Evolutionary conservation across 2,797 vertebrate genomes (phyloP).

Genomic region (Rhinogobio ventralis): DNA sequence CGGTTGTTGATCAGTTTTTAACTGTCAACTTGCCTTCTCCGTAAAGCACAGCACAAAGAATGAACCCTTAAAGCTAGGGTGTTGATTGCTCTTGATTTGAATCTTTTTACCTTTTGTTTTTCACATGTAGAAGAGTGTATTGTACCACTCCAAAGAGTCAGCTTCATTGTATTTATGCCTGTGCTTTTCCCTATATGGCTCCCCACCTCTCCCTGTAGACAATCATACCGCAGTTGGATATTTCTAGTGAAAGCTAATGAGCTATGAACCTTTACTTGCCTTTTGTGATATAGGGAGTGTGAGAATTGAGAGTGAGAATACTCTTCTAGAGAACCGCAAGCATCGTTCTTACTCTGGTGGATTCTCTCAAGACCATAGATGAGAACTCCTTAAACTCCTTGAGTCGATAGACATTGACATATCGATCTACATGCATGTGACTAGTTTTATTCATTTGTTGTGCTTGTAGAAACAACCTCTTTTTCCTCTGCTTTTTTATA

Average conservation of each 20-base stretch:
- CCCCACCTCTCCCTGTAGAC: not conserved
- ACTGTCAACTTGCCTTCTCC: not conserved
- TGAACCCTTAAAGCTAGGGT: not conserved
- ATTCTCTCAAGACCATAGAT: slow-evolving; percentile 1
- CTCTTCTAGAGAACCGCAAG: not conserved
- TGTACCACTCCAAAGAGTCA: not conserved
- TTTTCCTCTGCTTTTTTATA: not conserved
- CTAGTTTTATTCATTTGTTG: slow-evolving; percentile 9
- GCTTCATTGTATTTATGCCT: slow-evolving; percentile 12
- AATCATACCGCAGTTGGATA: slow-evolving; percentile 60
- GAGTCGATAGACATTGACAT: slow-evolving; percentile 34
- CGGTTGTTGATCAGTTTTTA: not conserved
- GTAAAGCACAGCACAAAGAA: not conserved
- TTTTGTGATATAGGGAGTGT: slow-evolving; percentile 17
- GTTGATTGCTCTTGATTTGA: not conserved
- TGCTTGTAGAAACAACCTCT: not conserved
- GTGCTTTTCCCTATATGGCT: not conserved
- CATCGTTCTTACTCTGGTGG: not conserved
- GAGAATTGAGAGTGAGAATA: slow-evolving; percentile 38
- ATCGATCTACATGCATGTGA: slow-evolving; percentile 28
- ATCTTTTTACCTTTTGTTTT: not conserved
- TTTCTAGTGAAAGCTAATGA: slow-evolving; percentile 71
- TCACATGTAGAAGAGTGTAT: not conserved
- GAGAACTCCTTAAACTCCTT: not conserved
- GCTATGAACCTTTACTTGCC: slow-evolving; percentile 67